Conservation (phyloP, 2,888 invertebrate species). For the Sepiola atlantica region DNA sequence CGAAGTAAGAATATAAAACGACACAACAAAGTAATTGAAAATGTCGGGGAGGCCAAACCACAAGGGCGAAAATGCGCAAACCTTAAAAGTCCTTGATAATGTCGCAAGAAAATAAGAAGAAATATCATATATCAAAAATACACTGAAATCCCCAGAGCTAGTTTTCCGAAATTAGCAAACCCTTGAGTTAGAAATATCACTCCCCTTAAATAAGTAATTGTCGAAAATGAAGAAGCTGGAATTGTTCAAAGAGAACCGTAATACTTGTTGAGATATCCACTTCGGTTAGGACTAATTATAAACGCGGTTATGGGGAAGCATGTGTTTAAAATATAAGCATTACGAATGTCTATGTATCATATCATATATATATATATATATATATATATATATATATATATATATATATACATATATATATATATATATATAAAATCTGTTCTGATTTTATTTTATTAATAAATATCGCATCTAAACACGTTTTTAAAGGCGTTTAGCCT, state of each 20-base stretch:
- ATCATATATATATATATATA: not conserved
- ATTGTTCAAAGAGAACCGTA: not conserved
- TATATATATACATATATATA: no score
- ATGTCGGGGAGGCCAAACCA: not conserved
- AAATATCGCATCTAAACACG: no score
- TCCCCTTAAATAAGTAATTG: not conserved
- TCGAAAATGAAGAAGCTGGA: not conserved
- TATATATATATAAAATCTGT: no score
- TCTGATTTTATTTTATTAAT: no score
- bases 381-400: not conserved
- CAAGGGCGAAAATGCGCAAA: not conserved
- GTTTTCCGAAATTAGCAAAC: not conserved
- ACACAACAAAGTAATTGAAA: not conserved
- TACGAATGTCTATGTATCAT: no score
- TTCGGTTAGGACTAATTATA: not conserved
- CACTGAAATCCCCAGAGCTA: not conserved
- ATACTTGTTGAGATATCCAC: not conserved
- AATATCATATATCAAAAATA: not conserved
- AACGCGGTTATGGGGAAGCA: no score
- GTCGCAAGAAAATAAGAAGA: not conserved
- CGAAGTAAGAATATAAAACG: not conserved
- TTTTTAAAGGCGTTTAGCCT: no score
- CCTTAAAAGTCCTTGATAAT: not conserved
- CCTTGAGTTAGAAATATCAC: not conserved
- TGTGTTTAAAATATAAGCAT: no score